These are phyloP conservation scores for Eretmodus cyanostictus DNA, from an alignment of 2,113 vertebrate genomes.

Conservation along the genomic window DNA sequence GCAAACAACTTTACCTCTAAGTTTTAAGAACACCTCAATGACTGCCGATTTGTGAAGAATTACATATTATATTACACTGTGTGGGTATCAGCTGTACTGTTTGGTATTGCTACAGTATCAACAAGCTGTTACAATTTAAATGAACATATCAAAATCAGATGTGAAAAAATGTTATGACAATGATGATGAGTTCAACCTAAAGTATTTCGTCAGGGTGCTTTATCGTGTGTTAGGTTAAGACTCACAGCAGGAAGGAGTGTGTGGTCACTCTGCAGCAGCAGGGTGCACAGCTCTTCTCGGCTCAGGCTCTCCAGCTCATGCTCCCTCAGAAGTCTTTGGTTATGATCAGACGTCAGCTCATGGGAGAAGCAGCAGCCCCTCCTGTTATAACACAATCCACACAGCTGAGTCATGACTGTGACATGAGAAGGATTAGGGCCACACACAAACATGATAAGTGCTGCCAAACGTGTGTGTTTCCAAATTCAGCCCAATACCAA, in stretches of 20 bases:
- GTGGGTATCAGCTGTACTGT: background rate
- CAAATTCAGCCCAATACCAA: background rate
- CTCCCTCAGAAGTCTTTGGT: background rate
- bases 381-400: background rate
- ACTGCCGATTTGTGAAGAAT: background rate
- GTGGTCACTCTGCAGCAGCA: background rate
- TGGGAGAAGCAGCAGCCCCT: conserved; percentile 54
- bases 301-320: conserved; percentile 44
- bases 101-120: background rate
- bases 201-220: background rate
- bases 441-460: background rate
- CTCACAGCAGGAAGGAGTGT: accelerated
- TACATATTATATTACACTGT: background rate
- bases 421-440: background rate
- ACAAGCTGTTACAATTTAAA: background rate
- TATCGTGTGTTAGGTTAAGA: background rate
- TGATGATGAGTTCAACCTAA: background rate
- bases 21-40: background rate
- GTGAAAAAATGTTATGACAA: background rate
- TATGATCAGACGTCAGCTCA: conserved; percentile 28
- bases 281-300: background rate
- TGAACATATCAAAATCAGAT: background rate
- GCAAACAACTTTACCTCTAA: background rate
- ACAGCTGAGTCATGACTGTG: background rate
- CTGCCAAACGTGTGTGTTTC: background rate